Percentiles rank a stretch among this genome's conserved stretches.
Conservation (phyloP, 1,140 invertebrate genomes). For the Calephelis nemesis region DNA sequence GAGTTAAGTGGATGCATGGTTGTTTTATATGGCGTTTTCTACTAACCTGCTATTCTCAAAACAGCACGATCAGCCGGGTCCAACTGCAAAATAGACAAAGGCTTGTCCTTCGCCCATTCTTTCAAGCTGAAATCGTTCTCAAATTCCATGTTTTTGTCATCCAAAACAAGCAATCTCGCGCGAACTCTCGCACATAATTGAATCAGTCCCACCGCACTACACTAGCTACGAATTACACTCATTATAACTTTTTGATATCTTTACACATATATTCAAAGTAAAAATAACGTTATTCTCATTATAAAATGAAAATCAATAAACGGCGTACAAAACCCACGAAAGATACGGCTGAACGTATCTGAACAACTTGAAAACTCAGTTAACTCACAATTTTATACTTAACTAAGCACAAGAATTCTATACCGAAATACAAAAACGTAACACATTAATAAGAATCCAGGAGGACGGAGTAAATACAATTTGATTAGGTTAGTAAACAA, state of each 20-base stretch:
- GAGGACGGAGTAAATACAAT: slow-evolving; percentile 61
- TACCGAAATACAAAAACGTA: slow-evolving; percentile 34
- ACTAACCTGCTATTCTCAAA: slow-evolving; percentile 95
- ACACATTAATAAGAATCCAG: slow-evolving; percentile 49
- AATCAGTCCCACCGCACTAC: slow-evolving; percentile 66
- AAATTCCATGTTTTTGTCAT: slow-evolving; percentile 86
- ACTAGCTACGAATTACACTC: slow-evolving; percentile 61
- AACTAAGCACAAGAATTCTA: slow-evolving; percentile 41
- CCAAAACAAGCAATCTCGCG: slow-evolving; percentile 72
- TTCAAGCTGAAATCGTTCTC: slow-evolving; percentile 91
- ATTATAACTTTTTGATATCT: slow-evolving; percentile 53
- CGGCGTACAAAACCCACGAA: slow-evolving; percentile 56
- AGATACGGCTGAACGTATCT: slow-evolving; percentile 63
- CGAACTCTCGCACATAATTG: slow-evolving; percentile 74
- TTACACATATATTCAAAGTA: slow-evolving; percentile 67
- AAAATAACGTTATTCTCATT: slow-evolving; percentile 74
- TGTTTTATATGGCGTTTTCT: not conserved
- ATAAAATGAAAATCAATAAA: slow-evolving; percentile 77
- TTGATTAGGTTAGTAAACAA: slow-evolving; percentile 61
- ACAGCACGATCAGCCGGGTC: slow-evolving; percentile 96
- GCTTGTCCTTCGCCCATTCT: slow-evolving; percentile 97
- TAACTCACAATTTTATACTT: slow-evolving; percentile 49
- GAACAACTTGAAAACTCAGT: slow-evolving; percentile 42
- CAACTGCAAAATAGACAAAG: slow-evolving; percentile 95
- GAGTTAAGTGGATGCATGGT: not conserved